Base-by-base conservation (phyloP, 1,140 invertebrate genomes). In the Anthonomus grandis region DNA sequence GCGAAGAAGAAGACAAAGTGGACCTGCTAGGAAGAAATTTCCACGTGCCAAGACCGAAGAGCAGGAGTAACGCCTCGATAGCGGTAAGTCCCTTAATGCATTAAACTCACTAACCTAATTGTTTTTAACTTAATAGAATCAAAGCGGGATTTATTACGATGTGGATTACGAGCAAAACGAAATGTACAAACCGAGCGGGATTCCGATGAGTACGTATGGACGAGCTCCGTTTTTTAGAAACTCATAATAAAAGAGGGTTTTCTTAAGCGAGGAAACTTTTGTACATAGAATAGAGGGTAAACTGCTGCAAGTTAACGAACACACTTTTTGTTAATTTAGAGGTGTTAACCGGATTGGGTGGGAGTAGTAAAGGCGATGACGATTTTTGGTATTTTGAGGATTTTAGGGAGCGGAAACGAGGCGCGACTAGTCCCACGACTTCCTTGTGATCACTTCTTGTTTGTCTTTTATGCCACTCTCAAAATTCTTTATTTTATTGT, bases 121-220 rank as follows among this genome's bases (percentile, higher is more conserved):
- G 34, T n/a, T 51, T 46, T 56, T 44, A 61, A 57, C 46, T 56
- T 74, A 71, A 42, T 70, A 74, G 88, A 90, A 90, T 74, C 89
- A 91, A 78, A 90, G 86, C 64, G 87, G 87, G 41, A 91, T 92
- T 62, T 92, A 92, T 71, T 91, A 91, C 65, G 89, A 92, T 67
- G 88, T 91, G 15, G 89, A 92, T 57, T 91, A 90, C 64, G 88
- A 90, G 66, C 83, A 84, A 63, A 76, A 77, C 44, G 83, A 81
- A 49, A 79, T 80, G 62, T 76, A 79, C 67, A 77, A 80, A 73
- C 68, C 79, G 61, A 73, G 78, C 60, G 77, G 83, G 46, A 84
- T 87, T 60, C 84, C 85, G 36, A 78, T 87, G 76, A 86, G 81
- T 54, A 87, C 85, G 2, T 87, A 87, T 70, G 71, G 77, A 23